phyloP scores from a whole-genome alignment of 2,888 invertebrate genomes.

The Seira ritae region DNA sequence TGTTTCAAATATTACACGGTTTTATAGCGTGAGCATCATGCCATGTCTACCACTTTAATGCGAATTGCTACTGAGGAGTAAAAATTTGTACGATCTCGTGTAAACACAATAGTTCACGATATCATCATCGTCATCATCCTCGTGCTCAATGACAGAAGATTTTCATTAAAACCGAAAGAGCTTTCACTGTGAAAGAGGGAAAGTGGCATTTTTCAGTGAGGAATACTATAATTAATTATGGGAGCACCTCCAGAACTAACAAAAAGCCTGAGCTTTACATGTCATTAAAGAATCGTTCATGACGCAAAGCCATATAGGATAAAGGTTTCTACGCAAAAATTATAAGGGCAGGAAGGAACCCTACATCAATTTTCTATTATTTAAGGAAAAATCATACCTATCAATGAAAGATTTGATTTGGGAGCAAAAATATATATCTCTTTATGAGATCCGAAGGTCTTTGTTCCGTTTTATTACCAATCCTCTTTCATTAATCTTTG shows the following conservation, averaged over 20 bases:
- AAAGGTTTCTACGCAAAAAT: no score
- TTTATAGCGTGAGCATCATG: no score
- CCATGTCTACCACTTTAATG: neutral
- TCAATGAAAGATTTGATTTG: conserved; percentile 10
- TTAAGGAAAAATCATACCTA: no score
- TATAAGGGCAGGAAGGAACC: no score
- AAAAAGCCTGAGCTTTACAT: neutral
- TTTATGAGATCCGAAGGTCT: no score
- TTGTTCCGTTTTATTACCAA: conserved; percentile 7
- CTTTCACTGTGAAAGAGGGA: neutral
- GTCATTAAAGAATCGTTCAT: neutral
- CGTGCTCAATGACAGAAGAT: neutral
- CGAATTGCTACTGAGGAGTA: neutral
- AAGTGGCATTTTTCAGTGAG: neutral
- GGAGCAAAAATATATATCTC: neutral
- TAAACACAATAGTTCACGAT: conserved; percentile 1
- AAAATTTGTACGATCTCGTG: neutral
- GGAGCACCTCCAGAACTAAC: neutral
- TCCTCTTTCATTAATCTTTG: conserved; percentile 63
- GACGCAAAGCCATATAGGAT: no score
- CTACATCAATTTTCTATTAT: no score
- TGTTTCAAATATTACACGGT: no score
- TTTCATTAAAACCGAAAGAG: neutral
- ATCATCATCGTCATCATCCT: no score
- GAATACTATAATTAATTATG: neutral